phyloP scores from a whole-genome alignment of 2,113 vertebrate genomes.

The Hemiscyllium ocellatum region DNA sequence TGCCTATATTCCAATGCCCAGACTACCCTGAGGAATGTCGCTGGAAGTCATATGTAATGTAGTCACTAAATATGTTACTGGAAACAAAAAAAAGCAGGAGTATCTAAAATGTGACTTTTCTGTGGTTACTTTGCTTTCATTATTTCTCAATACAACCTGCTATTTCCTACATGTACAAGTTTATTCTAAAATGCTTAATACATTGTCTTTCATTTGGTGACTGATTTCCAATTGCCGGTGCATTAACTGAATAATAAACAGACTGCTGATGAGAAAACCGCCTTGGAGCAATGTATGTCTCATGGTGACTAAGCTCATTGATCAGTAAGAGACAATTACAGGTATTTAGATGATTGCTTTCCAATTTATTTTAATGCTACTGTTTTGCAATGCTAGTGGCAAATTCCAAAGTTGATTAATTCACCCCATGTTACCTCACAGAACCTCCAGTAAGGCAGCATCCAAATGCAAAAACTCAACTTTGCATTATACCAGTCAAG shows the following conservation, averaged over 20 bases:
- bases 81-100: neutral
- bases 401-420: neutral
- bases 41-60: neutral
- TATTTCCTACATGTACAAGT: neutral
- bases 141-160: neutral
- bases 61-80: neutral
- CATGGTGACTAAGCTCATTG: neutral
- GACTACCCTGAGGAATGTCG: neutral
- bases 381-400: too few species aligned
- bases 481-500: neutral
- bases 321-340: neutral
- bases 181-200: neutral
- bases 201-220: neutral
- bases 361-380: neutral
- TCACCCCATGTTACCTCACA: neutral
- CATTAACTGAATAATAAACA: neutral
- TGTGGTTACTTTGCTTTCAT: neutral
- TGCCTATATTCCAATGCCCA: neutral
- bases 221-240: neutral
- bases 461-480: neutral
- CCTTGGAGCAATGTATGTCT: neutral
- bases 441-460: neutral
- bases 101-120: neutral
- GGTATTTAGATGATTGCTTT: neutral
- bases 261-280: neutral